Conservation (phyloP, 2,888 invertebrate genomes). For the Cantharis lateralis region DNA sequence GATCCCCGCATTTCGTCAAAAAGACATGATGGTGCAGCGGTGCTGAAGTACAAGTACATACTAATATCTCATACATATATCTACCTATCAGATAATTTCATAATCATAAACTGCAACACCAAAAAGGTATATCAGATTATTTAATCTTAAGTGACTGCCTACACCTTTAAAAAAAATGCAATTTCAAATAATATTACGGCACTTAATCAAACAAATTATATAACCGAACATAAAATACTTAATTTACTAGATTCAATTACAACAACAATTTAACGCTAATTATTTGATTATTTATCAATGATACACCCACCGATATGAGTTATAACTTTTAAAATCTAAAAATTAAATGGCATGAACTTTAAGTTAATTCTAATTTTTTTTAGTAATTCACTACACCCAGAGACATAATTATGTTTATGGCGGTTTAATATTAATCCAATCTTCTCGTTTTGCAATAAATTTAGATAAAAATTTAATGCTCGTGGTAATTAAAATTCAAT, state of each 20-base stretch:
- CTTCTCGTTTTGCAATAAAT: not conserved
- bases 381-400: not conserved
- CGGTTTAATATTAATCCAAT: not conserved
- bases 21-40: not conserved
- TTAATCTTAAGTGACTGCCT: conserved; percentile 7
- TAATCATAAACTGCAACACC: conserved; percentile 19
- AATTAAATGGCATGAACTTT: not conserved
- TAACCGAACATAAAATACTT: not conserved
- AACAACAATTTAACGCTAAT: not conserved
- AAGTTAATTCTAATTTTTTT: not conserved
- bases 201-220: not conserved
- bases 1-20: not conserved
- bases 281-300: not conserved
- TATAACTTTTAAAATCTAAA: not conserved
- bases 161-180: conserved; percentile 3
- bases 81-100: conserved; percentile 4
- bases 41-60: not conserved
- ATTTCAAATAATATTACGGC: not conserved
- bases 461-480: not conserved
- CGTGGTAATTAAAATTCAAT: not conserved
- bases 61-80: too few species aligned
- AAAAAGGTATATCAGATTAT: conserved; percentile 18
- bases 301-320: not conserved
- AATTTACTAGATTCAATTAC: not conserved
- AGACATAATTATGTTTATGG: not conserved